These are phyloP conservation scores for Drosophila punjabiensis DNA, from an alignment of 1,140 invertebrate species.

Conservation along the genomic window DNA sequence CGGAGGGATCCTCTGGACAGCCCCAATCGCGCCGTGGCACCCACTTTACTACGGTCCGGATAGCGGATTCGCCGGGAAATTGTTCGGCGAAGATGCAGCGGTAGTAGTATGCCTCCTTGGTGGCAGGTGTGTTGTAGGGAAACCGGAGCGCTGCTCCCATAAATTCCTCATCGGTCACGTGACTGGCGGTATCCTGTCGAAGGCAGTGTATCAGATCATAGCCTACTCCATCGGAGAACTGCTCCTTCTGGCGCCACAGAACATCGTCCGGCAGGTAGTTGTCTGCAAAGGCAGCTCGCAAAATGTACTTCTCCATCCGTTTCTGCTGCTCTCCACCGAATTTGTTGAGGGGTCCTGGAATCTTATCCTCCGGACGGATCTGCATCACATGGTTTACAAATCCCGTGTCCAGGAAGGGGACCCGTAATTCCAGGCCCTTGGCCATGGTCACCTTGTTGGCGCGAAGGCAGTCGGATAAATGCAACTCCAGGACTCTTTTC, in stretches of 20 bases:
- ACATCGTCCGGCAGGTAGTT: slow-evolving; percentile 92
- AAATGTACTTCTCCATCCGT: slow-evolving; percentile 92
- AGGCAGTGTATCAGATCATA: slow-evolving; percentile 83
- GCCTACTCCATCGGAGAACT: slow-evolving; percentile 95
- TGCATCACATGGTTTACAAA: slow-evolving; percentile 92
- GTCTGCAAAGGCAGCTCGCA: slow-evolving; percentile 91
- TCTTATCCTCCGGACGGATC: slow-evolving; percentile 89
- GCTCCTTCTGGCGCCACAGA: slow-evolving; percentile 96
- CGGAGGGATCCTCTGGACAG: slow-evolving; percentile 83
- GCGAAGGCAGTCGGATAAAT: slow-evolving; percentile 94
- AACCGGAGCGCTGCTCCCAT: slow-evolving; percentile 87
- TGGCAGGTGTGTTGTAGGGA: slow-evolving; percentile 90
- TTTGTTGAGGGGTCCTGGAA: slow-evolving; percentile 88
- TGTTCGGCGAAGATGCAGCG: slow-evolving; percentile 85
- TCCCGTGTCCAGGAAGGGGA: slow-evolving; percentile 95
- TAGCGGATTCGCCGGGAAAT: slow-evolving; percentile 73
- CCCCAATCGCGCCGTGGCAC: slow-evolving; percentile 83
- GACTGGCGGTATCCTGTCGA: slow-evolving; percentile 87
- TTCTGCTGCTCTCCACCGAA: slow-evolving; percentile 49
- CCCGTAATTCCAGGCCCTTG: slow-evolving; percentile 93
- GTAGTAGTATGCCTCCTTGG: slow-evolving; percentile 95
- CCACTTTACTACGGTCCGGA: slow-evolving; percentile 76
- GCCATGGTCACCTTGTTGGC: slow-evolving; percentile 94
- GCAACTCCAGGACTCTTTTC: slow-evolving; percentile 87
- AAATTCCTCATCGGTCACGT: slow-evolving; percentile 89